phyloP scores from a whole-genome alignment of 2,888 invertebrate species.

The Philereme transversata region DNA sequence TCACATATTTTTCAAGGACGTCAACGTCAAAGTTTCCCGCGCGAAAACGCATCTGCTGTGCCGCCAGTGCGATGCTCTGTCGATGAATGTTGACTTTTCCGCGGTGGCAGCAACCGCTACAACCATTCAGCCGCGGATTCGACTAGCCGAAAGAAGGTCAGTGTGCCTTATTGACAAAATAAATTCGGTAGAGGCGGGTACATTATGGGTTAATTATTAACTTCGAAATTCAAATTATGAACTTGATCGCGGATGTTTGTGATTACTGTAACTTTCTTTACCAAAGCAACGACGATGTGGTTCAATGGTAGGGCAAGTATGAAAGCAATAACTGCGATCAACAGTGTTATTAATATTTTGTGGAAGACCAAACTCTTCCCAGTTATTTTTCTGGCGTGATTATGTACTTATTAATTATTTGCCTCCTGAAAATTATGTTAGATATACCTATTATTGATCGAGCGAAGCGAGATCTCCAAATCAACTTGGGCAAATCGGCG shows the following conservation, averaged over 20 bases:
- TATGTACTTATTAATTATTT: too few species aligned
- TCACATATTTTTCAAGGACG: conserved; percentile 33
- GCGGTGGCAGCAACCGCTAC: conserved; percentile 25
- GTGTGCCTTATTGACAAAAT: conserved; percentile 38
- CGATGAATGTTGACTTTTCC: conserved; percentile 36
- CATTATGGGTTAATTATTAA: conserved; percentile 27
- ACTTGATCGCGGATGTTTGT: conserved; percentile 1
- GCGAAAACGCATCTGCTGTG: conserved; percentile 34
- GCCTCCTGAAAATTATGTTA: too few species aligned
- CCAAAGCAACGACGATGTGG: too few species aligned
- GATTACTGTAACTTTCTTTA: too few species aligned
- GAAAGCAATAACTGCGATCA: too few species aligned
- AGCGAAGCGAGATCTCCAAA: too few species aligned
- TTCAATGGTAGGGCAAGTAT: too few species aligned
- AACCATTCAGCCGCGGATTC: conserved; percentile 32
- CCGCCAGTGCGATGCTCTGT: conserved; percentile 32
- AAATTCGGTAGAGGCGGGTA: conserved; percentile 29
- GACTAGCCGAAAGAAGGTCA: conserved; percentile 36
- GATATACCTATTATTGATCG: too few species aligned
- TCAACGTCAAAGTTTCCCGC: conserved; percentile 36
- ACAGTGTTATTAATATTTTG: too few species aligned
- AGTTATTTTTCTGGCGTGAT: too few species aligned
- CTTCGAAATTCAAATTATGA: conserved; percentile 30
- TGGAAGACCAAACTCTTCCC: too few species aligned
- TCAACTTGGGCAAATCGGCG: too few species aligned